phyloP scores from a whole-genome alignment of 2,797 vertebrate genomes.

The Brotula barbata region DNA sequence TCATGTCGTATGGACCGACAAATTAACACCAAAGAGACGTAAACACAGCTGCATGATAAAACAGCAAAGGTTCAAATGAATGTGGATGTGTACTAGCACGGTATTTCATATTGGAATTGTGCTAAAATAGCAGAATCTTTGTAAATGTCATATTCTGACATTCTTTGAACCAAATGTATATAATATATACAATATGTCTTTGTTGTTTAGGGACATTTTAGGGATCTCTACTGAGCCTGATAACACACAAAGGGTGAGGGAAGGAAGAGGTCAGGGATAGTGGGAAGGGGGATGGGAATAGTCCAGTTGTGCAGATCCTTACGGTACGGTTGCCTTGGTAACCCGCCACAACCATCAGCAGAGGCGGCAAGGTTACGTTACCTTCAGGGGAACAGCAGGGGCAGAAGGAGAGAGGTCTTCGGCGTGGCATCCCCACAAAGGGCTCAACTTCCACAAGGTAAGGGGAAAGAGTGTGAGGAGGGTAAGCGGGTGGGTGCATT shows the following conservation, averaged over 20 bases:
- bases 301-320: conserved; percentile 64
- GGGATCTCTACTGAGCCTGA: conserved; percentile 67
- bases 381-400: conserved; percentile 99
- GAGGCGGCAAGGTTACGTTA: conserved; percentile 86
- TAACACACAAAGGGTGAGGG: conserved; percentile 47
- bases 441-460: conserved; percentile 93
- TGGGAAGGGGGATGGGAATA: conserved; percentile 8
- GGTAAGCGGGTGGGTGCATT: conserved; percentile 69
- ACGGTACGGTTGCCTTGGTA: conserved; percentile 66
- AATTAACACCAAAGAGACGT: too few species aligned
- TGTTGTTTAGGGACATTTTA: conserved; percentile 37
- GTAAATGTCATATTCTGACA: too few species aligned
- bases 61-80: background rate
- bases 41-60: too few species aligned
- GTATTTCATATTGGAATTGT: background rate
- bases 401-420: conserved; percentile 99
- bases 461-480: conserved; percentile 61
- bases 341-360: conserved; percentile 71
- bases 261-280: conserved; percentile 3
- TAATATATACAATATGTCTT: background rate
- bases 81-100: background rate
- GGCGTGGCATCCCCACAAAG: conserved; percentile 93
- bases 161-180: background rate
- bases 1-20: too few species aligned
- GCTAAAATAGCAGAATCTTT: background rate